phyloP scores from a whole-genome alignment of 2,797 vertebrate species.

The Rhodeus uyekii region DNA sequence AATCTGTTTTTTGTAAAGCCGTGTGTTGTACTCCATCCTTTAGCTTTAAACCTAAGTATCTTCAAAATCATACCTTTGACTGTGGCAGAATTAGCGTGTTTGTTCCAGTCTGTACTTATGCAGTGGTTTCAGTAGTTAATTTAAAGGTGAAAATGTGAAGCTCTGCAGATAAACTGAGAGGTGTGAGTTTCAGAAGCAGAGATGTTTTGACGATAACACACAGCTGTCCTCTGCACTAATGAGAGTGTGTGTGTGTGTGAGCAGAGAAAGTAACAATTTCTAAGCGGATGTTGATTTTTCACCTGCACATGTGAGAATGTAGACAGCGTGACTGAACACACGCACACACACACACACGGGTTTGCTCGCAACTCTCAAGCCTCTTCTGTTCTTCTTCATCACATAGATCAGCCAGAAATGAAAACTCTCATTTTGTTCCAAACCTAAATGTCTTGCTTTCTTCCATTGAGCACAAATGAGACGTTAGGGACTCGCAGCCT shows the following conservation, averaged over 20 bases:
- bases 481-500: too few species aligned
- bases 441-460: too few species aligned
- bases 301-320: constrained; percentile 27
- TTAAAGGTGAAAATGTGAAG: constrained; percentile 53
- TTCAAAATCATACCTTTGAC: too few species aligned
- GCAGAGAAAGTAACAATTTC: constrained; percentile 24
- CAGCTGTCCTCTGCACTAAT: constrained; percentile 61
- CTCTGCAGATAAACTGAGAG: constrained; percentile 38
- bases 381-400: background rate
- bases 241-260: too few species aligned
- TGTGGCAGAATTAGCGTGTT: background rate
- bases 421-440: background rate
- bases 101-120: background rate
- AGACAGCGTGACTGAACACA: constrained; percentile 3
- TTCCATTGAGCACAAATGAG: too few species aligned
- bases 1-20: too few species aligned
- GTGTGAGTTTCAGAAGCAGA: constrained; percentile 72
- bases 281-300: constrained; percentile 13
- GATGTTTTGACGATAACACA: constrained; percentile 17
- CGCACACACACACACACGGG: background rate
- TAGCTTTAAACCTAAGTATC: too few species aligned
- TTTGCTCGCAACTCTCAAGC: too few species aligned
- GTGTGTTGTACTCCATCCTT: too few species aligned
- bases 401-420: background rate
- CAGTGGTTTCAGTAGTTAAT: constrained; percentile 29